These are phyloP conservation scores for Serinus canaria DNA, from an alignment of 2,113 vertebrate species.

Conservation along the genomic window DNA sequence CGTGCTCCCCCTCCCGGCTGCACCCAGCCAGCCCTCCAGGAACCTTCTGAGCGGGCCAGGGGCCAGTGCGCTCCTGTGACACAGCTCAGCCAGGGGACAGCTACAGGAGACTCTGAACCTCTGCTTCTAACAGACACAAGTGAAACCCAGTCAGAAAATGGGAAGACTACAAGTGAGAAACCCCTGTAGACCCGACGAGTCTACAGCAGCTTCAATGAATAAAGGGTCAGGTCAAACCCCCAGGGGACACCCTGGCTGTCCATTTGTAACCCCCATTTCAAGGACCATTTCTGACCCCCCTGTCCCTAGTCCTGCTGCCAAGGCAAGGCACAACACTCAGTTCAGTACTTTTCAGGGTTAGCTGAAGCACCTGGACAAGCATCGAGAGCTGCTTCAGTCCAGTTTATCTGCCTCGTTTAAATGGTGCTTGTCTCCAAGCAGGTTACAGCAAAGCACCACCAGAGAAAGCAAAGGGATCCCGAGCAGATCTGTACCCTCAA, in stretches of 20 bases:
- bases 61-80: fast-evolving
- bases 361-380: neutral
- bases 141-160: neutral
- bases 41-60: fast-evolving
- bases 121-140: fast-evolving
- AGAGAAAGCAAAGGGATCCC: neutral
- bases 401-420: neutral
- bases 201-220: neutral
- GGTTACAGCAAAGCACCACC: neutral
- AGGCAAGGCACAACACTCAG: neutral
- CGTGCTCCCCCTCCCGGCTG: neutral
- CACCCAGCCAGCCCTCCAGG: neutral
- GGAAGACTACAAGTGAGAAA: neutral
- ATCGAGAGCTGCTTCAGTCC: neutral
- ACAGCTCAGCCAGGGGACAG: neutral
- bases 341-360: neutral
- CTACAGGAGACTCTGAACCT: neutral
- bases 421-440: neutral
- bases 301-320: neutral
- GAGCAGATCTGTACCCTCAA: neutral
- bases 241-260: neutral
- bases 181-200: fast-evolving
- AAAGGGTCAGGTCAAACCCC: neutral
- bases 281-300: neutral
- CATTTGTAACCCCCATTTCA: neutral